Conservation (phyloP, 1,140 invertebrate species). For the Drosophila baimaii region DNA sequence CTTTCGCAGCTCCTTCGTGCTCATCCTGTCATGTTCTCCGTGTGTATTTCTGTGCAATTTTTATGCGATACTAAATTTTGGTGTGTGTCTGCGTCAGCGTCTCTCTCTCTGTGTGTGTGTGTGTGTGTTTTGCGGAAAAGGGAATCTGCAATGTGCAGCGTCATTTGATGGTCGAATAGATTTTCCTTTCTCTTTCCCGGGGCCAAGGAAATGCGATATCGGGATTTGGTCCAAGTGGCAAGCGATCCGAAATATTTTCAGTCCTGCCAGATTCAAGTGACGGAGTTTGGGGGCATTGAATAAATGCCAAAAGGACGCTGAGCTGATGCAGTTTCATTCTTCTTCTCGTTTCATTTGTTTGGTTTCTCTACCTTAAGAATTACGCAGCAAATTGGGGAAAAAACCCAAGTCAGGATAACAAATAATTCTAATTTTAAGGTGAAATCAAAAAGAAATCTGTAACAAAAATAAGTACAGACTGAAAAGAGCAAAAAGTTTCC, state of each 20-base stretch:
- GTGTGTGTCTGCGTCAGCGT: slow-evolving; percentile 15
- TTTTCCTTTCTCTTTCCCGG: slow-evolving; percentile 15
- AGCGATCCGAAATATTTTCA: slow-evolving; percentile 28
- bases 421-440: not conserved
- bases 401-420: slow-evolving; percentile 11
- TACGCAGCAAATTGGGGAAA: slow-evolving; percentile 7
- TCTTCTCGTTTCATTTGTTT: too few species aligned
- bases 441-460: not conserved
- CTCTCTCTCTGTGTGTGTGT: not conserved
- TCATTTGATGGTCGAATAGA: slow-evolving; percentile 46
- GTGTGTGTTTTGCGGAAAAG: slow-evolving; percentile 20
- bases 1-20: slow-evolving; percentile 16
- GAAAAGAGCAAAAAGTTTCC: not conserved
- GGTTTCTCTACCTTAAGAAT: slow-evolving; percentile 3
- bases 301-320: slow-evolving; percentile 8
- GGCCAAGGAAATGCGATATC: slow-evolving; percentile 28
- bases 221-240: slow-evolving; percentile 21
- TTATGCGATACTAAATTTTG: slow-evolving; percentile 70
- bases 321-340: slow-evolving; percentile 2
- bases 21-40: slow-evolving; percentile 34
- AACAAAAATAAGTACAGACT: not conserved
- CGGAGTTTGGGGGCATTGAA: slow-evolving; percentile 7
- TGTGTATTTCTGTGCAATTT: slow-evolving; percentile 57
- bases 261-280: slow-evolving; percentile 17
- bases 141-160: slow-evolving; percentile 60